Conservation (phyloP, 2,113 vertebrate species). For the Oryzias javanicus region DNA sequence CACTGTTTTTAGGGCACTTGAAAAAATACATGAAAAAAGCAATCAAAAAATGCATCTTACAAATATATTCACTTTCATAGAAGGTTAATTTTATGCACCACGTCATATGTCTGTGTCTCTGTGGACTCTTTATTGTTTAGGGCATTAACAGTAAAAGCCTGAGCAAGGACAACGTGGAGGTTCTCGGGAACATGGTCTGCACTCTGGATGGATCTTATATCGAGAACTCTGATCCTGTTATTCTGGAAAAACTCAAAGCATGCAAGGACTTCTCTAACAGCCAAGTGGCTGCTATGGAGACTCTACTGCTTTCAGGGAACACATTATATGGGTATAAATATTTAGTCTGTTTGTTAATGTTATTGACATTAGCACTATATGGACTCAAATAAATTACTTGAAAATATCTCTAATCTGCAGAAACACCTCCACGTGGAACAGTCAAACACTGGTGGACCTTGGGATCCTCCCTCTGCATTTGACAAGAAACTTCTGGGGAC, state of each 20-base stretch:
- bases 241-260: constrained; percentile 68
- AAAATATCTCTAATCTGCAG: constrained; percentile 40
- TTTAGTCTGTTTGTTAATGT: too few relatives aligned
- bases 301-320: constrained; percentile 44
- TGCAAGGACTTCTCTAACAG: constrained; percentile 54
- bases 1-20: too few relatives aligned
- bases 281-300: constrained; percentile 61
- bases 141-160: constrained; percentile 47
- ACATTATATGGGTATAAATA: constrained; percentile 53
- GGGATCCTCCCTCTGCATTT: constrained; percentile 63
- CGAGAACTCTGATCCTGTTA: constrained; percentile 53
- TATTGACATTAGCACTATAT: too few relatives aligned
- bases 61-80: too few relatives aligned
- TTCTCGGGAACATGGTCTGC: constrained; percentile 71
- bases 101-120: too few relatives aligned
- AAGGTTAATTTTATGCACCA: too few relatives aligned
- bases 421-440: constrained; percentile 42
- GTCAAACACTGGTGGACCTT: constrained; percentile 50
- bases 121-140: constrained; percentile 27
- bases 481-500: constrained; percentile 48
- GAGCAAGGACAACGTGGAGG: constrained; percentile 48
- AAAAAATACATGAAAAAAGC: too few relatives aligned
- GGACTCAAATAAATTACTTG: too few relatives aligned
- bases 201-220: constrained; percentile 59
- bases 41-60: too few relatives aligned